A percentile compares a stretch with the other conserved stretches of the same genome.
These are phyloP conservation scores for Nycticorax nycticorax DNA, from an alignment of 2,113 vertebrate genomes.

Conservation along the genomic window DNA sequence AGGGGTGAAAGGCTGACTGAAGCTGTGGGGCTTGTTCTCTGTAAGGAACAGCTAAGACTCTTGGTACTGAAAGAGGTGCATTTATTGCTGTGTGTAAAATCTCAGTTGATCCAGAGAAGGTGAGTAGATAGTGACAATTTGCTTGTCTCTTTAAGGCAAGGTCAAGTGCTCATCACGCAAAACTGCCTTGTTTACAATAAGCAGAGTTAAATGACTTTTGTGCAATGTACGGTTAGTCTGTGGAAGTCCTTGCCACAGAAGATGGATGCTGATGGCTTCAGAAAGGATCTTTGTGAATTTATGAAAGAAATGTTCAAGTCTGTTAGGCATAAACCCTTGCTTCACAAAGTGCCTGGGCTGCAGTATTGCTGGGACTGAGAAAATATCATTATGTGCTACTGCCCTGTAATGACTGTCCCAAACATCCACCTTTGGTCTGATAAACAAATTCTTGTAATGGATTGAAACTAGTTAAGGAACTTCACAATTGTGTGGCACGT, in stretches of 20 bases:
- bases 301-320: not conserved
- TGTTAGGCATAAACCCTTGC: not conserved
- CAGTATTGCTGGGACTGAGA: not conserved
- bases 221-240: accelerated
- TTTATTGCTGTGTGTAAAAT: not conserved
- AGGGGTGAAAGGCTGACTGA: not conserved
- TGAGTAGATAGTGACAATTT: not conserved
- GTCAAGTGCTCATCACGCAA: not conserved
- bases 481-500: not conserved
- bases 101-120: not conserved
- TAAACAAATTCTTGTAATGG: not conserved
- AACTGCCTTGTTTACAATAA: not conserved
- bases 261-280: not conserved
- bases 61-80: not conserved
- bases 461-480: not conserved
- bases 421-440: not conserved
- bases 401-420: not conserved
- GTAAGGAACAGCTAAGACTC: not conserved
- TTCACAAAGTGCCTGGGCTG: not conserved
- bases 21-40: not conserved
- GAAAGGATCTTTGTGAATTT: not conserved
- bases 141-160: not conserved
- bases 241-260: not conserved
- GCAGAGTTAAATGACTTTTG: not conserved
- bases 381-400: not conserved